Evolutionary conservation across 2,888 invertebrate species (phyloP).

Genomic region (Pheosia tremula): DNA sequence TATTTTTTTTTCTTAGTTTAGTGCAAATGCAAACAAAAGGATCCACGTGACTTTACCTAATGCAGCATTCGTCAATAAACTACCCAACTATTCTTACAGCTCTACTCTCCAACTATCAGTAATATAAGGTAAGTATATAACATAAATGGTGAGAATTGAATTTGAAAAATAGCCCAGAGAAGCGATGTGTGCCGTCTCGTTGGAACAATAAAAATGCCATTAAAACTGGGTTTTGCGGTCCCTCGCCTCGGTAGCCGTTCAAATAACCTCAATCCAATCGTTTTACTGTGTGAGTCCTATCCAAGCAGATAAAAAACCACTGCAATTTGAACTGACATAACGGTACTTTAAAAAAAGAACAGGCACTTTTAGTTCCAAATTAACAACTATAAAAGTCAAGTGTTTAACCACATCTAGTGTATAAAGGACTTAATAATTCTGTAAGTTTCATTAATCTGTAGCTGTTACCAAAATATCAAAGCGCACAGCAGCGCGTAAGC

Average conservation of each 20-base stretch:
- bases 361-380: background rate
- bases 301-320: slow-evolving; percentile 11
- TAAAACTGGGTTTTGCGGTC: slow-evolving; percentile 7
- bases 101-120: no score
- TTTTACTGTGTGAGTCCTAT: slow-evolving; percentile 1
- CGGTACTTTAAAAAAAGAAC: background rate
- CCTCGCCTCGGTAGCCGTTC: slow-evolving; percentile 1
- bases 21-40: no score
- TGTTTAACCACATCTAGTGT: background rate
- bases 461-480: background rate
- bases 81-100: no score
- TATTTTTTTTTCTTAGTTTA: no score
- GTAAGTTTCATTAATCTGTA: background rate
- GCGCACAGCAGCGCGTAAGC: background rate
- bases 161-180: background rate
- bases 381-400: no score
- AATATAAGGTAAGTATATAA: no score
- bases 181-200: background rate
- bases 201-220: slow-evolving; percentile 5
- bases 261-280: slow-evolving; percentile 4
- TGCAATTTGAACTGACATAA: background rate
- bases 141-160: background rate
- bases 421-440: background rate
- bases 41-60: no score
- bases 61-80: no score